Evolutionary conservation across 2,113 vertebrate genomes (phyloP).

Genomic region (Cinclus cinclus): DNA sequence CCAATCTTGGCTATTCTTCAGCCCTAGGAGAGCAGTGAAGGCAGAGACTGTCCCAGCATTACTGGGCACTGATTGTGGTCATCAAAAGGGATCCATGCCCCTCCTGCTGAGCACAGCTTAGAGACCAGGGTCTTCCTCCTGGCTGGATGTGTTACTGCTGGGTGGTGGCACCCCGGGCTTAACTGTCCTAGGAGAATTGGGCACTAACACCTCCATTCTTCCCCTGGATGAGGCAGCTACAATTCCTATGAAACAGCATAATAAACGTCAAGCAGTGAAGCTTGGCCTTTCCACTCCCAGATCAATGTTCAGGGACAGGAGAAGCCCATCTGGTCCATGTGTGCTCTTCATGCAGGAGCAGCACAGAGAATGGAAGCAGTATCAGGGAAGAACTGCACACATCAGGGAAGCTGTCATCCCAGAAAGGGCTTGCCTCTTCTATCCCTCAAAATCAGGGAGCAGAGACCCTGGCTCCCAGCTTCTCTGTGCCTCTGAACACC

Average conservation of each 20-base stretch:
- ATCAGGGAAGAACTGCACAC: background rate
- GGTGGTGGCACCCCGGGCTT: background rate
- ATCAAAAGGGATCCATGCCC: background rate
- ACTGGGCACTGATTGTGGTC: background rate
- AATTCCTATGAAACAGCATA: background rate
- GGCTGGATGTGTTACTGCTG: background rate
- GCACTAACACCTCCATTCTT: background rate
- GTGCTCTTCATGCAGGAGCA: background rate
- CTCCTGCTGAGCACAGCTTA: background rate
- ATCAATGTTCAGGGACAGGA: background rate
- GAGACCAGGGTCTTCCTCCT: background rate
- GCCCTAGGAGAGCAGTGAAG: background rate
- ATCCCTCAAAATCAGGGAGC: background rate
- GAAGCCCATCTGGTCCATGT: background rate
- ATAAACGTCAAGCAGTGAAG: background rate
- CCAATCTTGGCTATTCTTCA: background rate
- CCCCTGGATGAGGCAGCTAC: background rate
- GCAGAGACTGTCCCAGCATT: background rate
- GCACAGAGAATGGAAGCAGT: fast-evolving
- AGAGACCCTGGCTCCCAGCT: background rate
- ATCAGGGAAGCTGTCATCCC: background rate
- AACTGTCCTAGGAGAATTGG: fast-evolving
- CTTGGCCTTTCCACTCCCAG: background rate
- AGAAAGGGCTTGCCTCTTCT: background rate
- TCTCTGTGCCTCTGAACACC: background rate